A percentile compares a stretch with the other conserved stretches of the same genome.
phyloP scores from a whole-genome alignment of 2,113 vertebrate species.

The Syngnathus typhle region DNA sequence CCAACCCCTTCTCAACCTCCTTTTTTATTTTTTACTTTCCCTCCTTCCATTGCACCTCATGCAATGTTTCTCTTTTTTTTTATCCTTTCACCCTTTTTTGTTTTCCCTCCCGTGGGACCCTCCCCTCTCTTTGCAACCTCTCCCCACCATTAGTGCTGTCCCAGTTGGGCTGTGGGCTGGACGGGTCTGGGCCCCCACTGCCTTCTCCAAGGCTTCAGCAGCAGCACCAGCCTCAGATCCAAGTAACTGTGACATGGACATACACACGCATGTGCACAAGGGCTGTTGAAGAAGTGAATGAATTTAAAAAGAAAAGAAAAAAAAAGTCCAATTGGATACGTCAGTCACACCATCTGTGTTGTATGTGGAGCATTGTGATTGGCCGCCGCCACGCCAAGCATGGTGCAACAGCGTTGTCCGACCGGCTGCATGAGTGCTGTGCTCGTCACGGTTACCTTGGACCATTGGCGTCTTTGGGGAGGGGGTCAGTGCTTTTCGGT shows the following conservation, averaged over 20 bases:
- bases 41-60: conserved; percentile 26
- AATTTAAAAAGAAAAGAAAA: background rate
- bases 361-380: conserved; percentile 29
- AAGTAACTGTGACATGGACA: conserved; percentile 93
- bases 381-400: background rate
- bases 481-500: too few species aligned
- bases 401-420: conserved; percentile 10
- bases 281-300: background rate
- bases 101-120: conserved; percentile 51
- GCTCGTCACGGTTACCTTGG: conserved; percentile 39
- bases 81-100: conserved; percentile 36
- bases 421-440: conserved; percentile 55
- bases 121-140: conserved; percentile 47
- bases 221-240: conserved; percentile 93
- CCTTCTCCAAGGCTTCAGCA: conserved; percentile 92
- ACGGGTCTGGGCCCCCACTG: conserved; percentile 89
- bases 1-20: background rate
- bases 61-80: conserved; percentile 18
- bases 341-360: conserved; percentile 38
- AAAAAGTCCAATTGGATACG: background rate
- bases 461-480: background rate
- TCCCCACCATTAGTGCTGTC: conserved; percentile 87
- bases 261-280: conserved; percentile 44
- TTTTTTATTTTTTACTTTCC: background rate
- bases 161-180: conserved; percentile 95